Base-by-base conservation (phyloP, 2,888 invertebrate species). In the Apodemia duryi region DNA sequence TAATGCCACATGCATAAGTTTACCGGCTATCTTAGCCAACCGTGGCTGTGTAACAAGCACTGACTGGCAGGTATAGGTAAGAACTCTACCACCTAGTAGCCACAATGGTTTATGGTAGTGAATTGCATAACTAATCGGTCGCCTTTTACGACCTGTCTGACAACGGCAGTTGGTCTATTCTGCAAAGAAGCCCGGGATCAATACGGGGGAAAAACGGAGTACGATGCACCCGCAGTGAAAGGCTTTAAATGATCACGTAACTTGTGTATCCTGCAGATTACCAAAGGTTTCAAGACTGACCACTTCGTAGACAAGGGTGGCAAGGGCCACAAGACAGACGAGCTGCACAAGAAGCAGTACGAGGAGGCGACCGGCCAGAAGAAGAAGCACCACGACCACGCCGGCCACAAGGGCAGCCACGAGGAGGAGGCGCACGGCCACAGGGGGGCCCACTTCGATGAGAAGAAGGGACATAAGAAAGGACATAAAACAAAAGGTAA, bases 391-490 rank as follows among this genome's bases (percentile, higher is more conserved):
- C 94, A 94, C 76, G 95, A 95, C 75, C 91, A 93, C 68, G 93
- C 93, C 1, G 93, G 88, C 6, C 93, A 95, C 72, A 93, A 95
- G 74, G 94, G 94, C 1, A 92, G 93, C 63, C 94, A 95, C 69
- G 94, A 95, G 70, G 94, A 95, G 73, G 91, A 94, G 64, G 95
- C 94, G 5, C 94, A 95, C 70, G 95, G 95, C 0, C 93, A 94
- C 64, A 94, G 95, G 72, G 94, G 94, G 0, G 93, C 94, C 0
- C 94, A 95, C 77, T 95, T 95, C 69, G 95, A 94, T 1, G 95
- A 95, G 80, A 95, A 95, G 77, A 95, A 95, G 71, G 95, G 95
- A 0, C 95, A 96, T 78, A 95, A 95, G 77, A 95, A 95, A 74
- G 96, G 96, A 5, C 95, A 95, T 77, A 95, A 95, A 79, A 95